Percentiles rank a stretch among this genome's conserved stretches.
Conservation (phyloP, 2,113 vertebrate genomes). For the Erythrolamprus reginae region DNA sequence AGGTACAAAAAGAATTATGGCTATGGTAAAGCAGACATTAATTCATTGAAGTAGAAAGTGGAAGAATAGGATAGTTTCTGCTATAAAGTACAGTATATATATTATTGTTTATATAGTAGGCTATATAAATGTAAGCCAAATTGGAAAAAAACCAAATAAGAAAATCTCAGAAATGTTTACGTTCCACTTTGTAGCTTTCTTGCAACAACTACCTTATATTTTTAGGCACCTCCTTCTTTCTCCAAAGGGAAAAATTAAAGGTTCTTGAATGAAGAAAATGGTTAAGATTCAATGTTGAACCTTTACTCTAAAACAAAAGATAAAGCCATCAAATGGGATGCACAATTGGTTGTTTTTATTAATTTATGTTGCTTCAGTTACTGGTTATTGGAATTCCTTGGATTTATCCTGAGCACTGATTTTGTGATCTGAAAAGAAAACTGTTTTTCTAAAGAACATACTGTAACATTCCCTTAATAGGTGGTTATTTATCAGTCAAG, state of each 20-base stretch:
- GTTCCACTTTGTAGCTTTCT: background rate
- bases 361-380: background rate
- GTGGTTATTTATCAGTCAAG: background rate
- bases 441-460: background rate
- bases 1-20: background rate
- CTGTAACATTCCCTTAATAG: constrained; percentile 2
- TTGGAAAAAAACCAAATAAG: background rate
- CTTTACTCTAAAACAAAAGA: background rate
- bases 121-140: background rate
- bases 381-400: background rate
- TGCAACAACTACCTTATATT: background rate
- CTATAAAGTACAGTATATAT: no score
- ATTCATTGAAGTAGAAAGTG: background rate
- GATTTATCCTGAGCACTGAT: constrained; percentile 13
- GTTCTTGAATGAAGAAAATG: background rate
- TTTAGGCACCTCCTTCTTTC: background rate
- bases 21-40: background rate
- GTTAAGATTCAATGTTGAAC: background rate
- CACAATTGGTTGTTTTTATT: background rate
- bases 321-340: background rate
- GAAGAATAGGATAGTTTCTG: background rate
- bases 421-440: background rate
- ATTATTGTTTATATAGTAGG: no score
- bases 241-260: background rate
- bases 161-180: background rate